phyloP scores from a whole-genome alignment of 2,113 vertebrate genomes.

The Polypterus senegalus region DNA sequence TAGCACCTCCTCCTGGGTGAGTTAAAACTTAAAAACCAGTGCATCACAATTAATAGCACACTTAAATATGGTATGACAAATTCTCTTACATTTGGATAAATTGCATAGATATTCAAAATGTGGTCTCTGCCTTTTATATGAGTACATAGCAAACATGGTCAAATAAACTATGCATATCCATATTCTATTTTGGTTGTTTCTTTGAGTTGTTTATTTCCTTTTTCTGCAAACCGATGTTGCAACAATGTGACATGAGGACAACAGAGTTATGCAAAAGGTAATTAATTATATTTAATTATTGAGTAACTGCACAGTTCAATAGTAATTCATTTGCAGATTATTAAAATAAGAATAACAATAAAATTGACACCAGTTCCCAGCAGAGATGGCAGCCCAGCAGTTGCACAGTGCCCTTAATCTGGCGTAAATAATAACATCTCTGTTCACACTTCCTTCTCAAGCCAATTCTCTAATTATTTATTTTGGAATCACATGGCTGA shows the following conservation, averaged over 20 bases:
- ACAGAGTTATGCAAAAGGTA: conserved; percentile 10
- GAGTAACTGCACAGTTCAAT: conserved; percentile 61
- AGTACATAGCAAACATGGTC: too few relatives aligned
- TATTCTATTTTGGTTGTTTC: too few relatives aligned
- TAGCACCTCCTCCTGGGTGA: too few relatives aligned
- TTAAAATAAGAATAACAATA: conserved; percentile 67
- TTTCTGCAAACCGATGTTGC: too few relatives aligned
- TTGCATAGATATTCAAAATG: too few relatives aligned
- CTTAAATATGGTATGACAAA: too few relatives aligned
- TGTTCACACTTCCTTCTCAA: conserved; percentile 50
- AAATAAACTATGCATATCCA: too few relatives aligned
- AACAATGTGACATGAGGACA: neutral
- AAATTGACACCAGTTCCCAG: conserved; percentile 65
- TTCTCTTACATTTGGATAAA: too few relatives aligned
- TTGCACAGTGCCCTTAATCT: conserved; percentile 73
- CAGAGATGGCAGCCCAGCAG: conserved; percentile 62
- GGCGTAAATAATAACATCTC: conserved; percentile 73
- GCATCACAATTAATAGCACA: too few relatives aligned
- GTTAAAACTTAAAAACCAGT: too few relatives aligned
- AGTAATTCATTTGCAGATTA: conserved; percentile 68
- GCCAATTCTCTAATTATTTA: conserved; percentile 65
- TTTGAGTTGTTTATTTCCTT: too few relatives aligned
- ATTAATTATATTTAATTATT: conserved; percentile 65
- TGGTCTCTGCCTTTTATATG: too few relatives aligned
- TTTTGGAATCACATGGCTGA: conserved; percentile 54